Conservation (phyloP, 2,113 vertebrate species). For the Centrocercus urophasianus region DNA sequence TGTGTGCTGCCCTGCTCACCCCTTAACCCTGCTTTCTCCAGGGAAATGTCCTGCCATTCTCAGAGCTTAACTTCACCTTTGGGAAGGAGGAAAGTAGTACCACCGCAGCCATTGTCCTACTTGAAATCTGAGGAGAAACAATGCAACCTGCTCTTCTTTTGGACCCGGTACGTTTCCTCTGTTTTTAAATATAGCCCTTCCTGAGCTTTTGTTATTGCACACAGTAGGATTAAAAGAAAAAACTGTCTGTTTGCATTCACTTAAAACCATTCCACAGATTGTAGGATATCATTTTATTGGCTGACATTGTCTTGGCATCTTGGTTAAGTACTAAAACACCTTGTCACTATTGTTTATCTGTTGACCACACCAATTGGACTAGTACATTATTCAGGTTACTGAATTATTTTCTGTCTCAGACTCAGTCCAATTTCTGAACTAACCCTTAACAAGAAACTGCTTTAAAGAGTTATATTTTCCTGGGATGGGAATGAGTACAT, state of each 20-base stretch:
- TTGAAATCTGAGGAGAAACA: background rate
- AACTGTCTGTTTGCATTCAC: background rate
- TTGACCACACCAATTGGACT: background rate
- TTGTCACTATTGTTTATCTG: background rate
- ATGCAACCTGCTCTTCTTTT: background rate
- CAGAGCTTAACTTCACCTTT: background rate
- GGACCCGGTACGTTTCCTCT: background rate
- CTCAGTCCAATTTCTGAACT: background rate
- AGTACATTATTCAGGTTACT: background rate
- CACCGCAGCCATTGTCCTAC: background rate
- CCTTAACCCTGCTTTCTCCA: background rate
- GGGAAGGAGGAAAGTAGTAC: background rate
- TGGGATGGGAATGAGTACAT: background rate
- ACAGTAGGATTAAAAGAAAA: background rate
- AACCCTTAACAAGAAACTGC: background rate
- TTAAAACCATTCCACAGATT: background rate
- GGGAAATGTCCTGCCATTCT: background rate
- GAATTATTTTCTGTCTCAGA: conserved; percentile 25
- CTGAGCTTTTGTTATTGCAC: background rate
- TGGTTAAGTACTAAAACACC: conserved; percentile 3
- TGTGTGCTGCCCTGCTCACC: background rate
- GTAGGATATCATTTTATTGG: conserved; percentile 15
- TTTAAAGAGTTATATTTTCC: background rate
- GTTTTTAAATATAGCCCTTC: conserved; percentile 41
- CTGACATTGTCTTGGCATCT: background rate